Percentiles rank a stretch among this genome's conserved stretches.
Conservation (phyloP, 2,888 invertebrate species). For the Charanyca ferruginea region DNA sequence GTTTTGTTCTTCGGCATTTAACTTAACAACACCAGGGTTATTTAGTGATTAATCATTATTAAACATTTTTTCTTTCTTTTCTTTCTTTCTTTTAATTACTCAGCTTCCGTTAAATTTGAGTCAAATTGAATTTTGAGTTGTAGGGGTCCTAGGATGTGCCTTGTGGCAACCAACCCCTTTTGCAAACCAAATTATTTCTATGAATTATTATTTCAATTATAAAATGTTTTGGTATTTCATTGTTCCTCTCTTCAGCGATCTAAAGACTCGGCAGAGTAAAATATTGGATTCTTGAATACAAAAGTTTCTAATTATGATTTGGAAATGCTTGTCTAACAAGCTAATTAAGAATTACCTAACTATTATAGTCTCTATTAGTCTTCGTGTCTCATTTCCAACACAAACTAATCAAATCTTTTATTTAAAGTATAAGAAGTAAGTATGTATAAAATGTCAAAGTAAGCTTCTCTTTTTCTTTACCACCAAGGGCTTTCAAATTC, state of each 20-base stretch:
- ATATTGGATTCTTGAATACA: background rate
- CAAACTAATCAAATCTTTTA: background rate
- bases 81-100: constrained; percentile 72
- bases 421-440: too few species aligned
- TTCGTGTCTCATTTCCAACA: background rate
- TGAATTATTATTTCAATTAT: background rate
- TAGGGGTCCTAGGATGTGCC: constrained; percentile 10
- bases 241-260: background rate
- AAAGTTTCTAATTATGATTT: background rate
- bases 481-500: constrained; percentile 24
- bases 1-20: constrained; percentile 76
- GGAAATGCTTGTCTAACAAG: background rate
- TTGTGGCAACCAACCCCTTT: background rate
- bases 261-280: background rate
- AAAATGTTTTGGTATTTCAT: too few species aligned
- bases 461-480: background rate
- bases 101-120: constrained; percentile 66
- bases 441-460: background rate
- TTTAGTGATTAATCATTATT: constrained; percentile 75
- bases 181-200: background rate
- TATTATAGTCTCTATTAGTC: too few species aligned
- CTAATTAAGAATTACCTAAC: too few species aligned
- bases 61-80: constrained; percentile 75
- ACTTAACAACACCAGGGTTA: constrained; percentile 70
- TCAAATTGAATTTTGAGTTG: background rate